phyloP scores from a whole-genome alignment of 2,888 invertebrate genomes.

The Zhengitettix transpicula region DNA sequence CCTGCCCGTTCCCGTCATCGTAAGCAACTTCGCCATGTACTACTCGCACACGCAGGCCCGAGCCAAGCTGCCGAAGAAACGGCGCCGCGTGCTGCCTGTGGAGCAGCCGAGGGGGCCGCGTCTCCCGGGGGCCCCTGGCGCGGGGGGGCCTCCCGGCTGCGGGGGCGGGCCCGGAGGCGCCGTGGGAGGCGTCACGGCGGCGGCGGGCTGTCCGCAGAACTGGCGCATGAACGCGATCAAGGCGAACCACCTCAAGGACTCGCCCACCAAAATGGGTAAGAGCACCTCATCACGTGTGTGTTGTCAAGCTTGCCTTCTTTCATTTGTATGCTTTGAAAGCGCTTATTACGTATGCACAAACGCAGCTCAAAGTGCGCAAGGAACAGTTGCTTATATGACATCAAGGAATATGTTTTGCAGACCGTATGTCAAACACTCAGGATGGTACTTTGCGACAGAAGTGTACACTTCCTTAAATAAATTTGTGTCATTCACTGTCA shows the following conservation, averaged over 20 bases:
- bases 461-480: no score
- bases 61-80: slow-evolving; percentile 96
- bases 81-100: slow-evolving; percentile 89
- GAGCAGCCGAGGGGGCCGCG: slow-evolving; percentile 80
- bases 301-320: no score
- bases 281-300: no score
- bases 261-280: slow-evolving; percentile 66
- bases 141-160: slow-evolving; percentile 28
- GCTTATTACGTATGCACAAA: no score
- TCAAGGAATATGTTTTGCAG: no score
- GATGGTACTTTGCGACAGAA: no score
- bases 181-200: slow-evolving; percentile 28
- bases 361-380: no score
- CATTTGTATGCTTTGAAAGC: no score
- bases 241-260: slow-evolving; percentile 70
- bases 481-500: no score
- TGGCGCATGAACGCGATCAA: slow-evolving; percentile 76
- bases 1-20: slow-evolving; percentile 96
- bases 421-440: no score
- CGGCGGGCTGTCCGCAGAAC: slow-evolving; percentile 37
- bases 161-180: slow-evolving; percentile 23
- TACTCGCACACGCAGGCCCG: slow-evolving; percentile 87
- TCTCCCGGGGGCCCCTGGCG: slow-evolving; percentile 76
- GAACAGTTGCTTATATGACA: no score
- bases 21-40: slow-evolving; percentile 97